Base-by-base conservation (phyloP, 2,113 vertebrate genomes). In the Cacatua alba region DNA sequence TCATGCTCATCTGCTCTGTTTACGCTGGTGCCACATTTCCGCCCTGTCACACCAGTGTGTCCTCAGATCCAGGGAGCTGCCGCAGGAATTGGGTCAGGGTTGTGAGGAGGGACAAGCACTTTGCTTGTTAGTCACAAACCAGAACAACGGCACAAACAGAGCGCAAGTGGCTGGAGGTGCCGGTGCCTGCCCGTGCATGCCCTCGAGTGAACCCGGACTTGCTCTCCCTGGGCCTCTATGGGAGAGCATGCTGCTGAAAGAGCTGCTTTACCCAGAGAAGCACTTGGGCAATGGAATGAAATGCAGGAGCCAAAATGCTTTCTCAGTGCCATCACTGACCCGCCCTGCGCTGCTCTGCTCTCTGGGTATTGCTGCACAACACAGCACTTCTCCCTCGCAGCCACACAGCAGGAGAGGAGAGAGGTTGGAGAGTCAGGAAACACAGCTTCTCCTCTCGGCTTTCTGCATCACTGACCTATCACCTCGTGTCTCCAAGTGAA, bases 41-140 rank as follows among this genome's bases (percentile, higher is more conserved):
- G 0, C 62, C n/a, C 67, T 4, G 1, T 92, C 93, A 82, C 84
- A 57, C 28, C 77, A 52, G 80, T 3, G 24, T 17, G 55, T 87
- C 64, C 74, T 81, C 46, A 19, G 51, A 80, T 94, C 57, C 67
- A 72, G 67, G 60, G 74, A 87, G 49, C 88, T 89, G 89, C 81
- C 14, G 0, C 52, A 59, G 70, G 86, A 97, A 91, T 44, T 91
- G 44, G 93, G 96, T 95, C 91, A 94, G 74, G 57, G 89, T 95
- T 91, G 82, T 2, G 2, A 52, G 60, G 70, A 93, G 65, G 52
- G 57, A 75, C 0, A 1, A 72, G 44, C 4, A 1, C 70, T 86
- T 75, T 75, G 39, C 81, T 89, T 71, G 55, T 84, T 94, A 64
- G 26, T n/a, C 17, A 31, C 69, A 75, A 60, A 57, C 17, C 10